Percentiles rank a stretch among this genome's conserved stretches.
phyloP scores from a whole-genome alignment of 1,140 invertebrate genomes.

The Stegodyphus dumicola region DNA sequence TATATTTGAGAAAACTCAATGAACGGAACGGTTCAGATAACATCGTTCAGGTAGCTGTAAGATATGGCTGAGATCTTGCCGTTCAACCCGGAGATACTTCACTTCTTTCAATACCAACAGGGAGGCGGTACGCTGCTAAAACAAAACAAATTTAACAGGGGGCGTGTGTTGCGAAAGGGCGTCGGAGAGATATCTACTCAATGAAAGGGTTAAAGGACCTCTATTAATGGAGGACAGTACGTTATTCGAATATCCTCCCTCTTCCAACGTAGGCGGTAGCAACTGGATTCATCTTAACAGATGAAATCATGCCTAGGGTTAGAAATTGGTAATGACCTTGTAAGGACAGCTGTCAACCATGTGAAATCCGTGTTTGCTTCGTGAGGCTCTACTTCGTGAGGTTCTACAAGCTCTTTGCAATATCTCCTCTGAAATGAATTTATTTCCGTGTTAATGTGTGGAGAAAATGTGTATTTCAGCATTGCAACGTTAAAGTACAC shows the following conservation, averaged over 20 bases:
- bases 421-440: no score
- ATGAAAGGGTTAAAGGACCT: slow-evolving; percentile 24
- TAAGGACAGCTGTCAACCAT: no score
- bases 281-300: not conserved
- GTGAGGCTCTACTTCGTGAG: no score
- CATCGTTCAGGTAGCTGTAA: no score
- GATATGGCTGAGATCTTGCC: not conserved
- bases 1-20: no score
- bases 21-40: no score
- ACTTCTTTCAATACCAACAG: not conserved
- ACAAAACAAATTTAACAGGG: slow-evolving; percentile 4
- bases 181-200: slow-evolving; percentile 2
- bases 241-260: slow-evolving; percentile 16
- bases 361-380: no score
- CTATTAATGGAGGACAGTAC: not conserved
- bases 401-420: no score
- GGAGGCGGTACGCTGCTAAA: not conserved
- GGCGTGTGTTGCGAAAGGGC: slow-evolving; percentile 24
- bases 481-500: no score
- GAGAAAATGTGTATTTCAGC: no score
- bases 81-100: slow-evolving; percentile 3
- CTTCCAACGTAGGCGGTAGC: slow-evolving; percentile 12
- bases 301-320: not conserved
- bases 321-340: no score
- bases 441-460: no score